Percentiles rank a stretch among this genome's conserved stretches.
phyloP scores from a whole-genome alignment of 2,888 invertebrate species.

The Tachina fera region DNA sequence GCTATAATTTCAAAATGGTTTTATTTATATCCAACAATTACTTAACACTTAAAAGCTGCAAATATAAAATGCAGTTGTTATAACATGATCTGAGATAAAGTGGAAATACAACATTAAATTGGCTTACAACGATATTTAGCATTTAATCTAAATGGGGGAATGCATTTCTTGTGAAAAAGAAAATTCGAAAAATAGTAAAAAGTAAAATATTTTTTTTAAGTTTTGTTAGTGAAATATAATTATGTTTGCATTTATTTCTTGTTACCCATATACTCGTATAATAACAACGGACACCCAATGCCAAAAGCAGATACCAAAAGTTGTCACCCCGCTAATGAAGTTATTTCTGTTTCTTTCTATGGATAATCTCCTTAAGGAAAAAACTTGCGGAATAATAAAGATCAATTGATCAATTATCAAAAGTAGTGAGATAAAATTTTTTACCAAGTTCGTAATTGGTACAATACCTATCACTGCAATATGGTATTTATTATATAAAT shows the following conservation, averaged over 20 bases:
- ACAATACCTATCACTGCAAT: no score
- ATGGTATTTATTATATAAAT: no score
- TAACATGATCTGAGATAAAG: constrained; percentile 59
- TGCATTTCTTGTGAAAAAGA: constrained; percentile 32
- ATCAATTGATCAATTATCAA: no score
- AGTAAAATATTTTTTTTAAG: constrained; percentile 24
- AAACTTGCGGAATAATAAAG: background rate
- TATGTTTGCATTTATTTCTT: constrained; percentile 39
- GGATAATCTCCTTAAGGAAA: constrained; percentile 26
- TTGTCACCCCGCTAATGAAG: no score
- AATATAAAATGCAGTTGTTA: constrained; percentile 44
- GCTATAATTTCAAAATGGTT: background rate
- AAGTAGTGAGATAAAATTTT: no score
- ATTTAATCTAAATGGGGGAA: constrained; percentile 34
- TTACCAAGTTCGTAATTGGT: no score
- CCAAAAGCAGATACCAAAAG: no score
- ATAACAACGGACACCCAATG: constrained; percentile 17
- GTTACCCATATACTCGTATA: constrained; percentile 2
- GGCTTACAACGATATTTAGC: constrained; percentile 62
- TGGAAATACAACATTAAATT: constrained; percentile 55
- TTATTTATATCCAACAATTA: constrained; percentile 42
- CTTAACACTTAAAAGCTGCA: constrained; percentile 29
- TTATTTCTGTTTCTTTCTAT: background rate
- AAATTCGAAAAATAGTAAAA: background rate
- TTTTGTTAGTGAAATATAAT: constrained; percentile 18